Evolutionary conservation across 2,888 invertebrate species (phyloP).

Genomic region (Acrobasis repandana): DNA sequence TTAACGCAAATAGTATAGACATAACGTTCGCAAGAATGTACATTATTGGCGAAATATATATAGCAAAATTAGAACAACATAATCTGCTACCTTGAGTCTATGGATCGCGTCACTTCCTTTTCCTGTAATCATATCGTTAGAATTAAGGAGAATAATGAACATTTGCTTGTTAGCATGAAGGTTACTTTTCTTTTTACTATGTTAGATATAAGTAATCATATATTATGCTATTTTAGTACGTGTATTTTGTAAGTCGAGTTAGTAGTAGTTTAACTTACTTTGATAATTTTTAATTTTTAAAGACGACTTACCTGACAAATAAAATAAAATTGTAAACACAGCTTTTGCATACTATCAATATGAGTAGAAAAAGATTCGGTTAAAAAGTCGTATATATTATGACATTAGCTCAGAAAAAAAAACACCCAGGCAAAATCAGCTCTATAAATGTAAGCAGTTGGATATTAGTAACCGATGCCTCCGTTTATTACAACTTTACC

Average conservation of each 20-base stretch:
- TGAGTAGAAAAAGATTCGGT: too few relatives aligned
- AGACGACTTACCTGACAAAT: too few relatives aligned
- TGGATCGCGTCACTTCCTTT: slow-evolving; percentile 62
- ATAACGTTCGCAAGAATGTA: slow-evolving; percentile 2
- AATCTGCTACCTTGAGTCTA: slow-evolving; percentile 59
- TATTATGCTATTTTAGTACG: too few relatives aligned
- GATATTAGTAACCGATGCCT: background rate
- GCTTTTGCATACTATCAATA: too few relatives aligned
- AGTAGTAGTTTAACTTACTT: too few relatives aligned
- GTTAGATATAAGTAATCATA: background rate
- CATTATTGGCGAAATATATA: slow-evolving; percentile 3
- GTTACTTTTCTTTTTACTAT: slow-evolving; percentile 39
- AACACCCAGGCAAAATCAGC: background rate
- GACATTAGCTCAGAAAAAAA: background rate
- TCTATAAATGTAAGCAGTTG: background rate
- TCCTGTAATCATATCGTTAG: slow-evolving; percentile 63
- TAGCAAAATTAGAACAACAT: slow-evolving; percentile 36
- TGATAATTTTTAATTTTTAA: too few relatives aligned
- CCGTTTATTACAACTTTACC: slow-evolving; percentile 2
- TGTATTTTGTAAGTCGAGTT: too few relatives aligned
- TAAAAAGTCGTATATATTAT: too few relatives aligned
- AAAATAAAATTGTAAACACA: too few relatives aligned
- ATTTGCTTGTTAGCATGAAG: slow-evolving; percentile 54
- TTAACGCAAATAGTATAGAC: background rate
- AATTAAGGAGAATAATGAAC: slow-evolving; percentile 43